These are phyloP conservation scores for Pentalonia nigronervosa DNA, from an alignment of 1,140 invertebrate species.

Conservation along the genomic window DNA sequence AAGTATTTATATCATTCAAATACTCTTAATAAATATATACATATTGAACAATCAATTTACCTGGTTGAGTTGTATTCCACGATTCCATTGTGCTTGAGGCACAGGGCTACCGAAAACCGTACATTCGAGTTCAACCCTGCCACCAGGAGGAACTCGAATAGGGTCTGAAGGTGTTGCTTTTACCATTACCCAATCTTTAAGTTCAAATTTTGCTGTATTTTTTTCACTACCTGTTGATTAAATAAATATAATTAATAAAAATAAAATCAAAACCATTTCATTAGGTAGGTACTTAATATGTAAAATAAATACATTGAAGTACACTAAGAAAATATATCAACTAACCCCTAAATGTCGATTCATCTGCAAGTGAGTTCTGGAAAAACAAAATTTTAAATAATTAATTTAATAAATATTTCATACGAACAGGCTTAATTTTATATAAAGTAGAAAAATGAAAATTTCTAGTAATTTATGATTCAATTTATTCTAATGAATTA, in stretches of 20 bases:
- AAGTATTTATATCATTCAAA: not conserved
- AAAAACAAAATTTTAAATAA: constrained; percentile 40
- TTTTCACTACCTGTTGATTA: constrained; percentile 3
- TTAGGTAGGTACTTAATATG: not conserved
- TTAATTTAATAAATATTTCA: constrained; percentile 10
- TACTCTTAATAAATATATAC: not conserved
- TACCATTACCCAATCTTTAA: constrained; percentile 52
- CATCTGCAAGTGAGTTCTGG: constrained; percentile 32
- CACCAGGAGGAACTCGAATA: constrained; percentile 39
- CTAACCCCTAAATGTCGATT: constrained; percentile 36
- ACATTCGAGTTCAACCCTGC: constrained; percentile 51
- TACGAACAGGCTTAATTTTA: not conserved
- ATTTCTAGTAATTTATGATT: not conserved
- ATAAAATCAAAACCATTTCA: not conserved
- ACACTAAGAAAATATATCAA: constrained; percentile 28
- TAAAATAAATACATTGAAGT: not conserved
- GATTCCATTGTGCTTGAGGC: constrained; percentile 46
- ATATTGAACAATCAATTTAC: not conserved
- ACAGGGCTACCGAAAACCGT: constrained; percentile 52
- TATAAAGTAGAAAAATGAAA: not conserved
- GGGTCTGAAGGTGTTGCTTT: constrained; percentile 15
- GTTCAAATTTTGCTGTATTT: constrained; percentile 32
- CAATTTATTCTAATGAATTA: not conserved
- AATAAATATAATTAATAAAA: not conserved
- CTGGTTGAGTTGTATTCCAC: constrained; percentile 47